These are phyloP conservation scores for Crenuchus spilurus DNA, from an alignment of 2,797 vertebrate genomes.

Conservation along the genomic window DNA sequence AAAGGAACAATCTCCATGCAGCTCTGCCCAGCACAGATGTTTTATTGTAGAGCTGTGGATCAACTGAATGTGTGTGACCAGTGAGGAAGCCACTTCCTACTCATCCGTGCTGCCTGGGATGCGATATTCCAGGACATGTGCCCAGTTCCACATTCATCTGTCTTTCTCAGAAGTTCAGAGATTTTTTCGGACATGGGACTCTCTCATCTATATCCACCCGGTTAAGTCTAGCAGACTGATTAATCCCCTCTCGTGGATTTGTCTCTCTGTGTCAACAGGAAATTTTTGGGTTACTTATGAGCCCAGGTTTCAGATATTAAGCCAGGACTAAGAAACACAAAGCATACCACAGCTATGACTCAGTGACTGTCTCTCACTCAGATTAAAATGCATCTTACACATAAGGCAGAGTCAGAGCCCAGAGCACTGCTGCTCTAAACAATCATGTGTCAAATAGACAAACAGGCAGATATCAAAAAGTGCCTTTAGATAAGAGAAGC, in stretches of 20 bases:
- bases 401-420: too few relatives aligned
- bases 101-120: not conserved
- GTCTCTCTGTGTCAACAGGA: constrained; percentile 16
- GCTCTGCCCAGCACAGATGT: not conserved
- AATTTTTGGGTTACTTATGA: constrained; percentile 12
- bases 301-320: constrained; percentile 39
- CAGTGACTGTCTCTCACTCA: constrained; percentile 23
- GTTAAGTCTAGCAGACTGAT: not conserved
- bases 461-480: too few relatives aligned
- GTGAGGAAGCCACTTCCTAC: not conserved
- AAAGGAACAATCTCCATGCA: not conserved
- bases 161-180: constrained; percentile 5
- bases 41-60: not conserved
- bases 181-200: not conserved
- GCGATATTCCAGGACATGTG: constrained; percentile 11
- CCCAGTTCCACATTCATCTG: not conserved
- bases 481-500: too few relatives aligned
- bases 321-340: constrained; percentile 6
- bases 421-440: too few relatives aligned
- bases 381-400: too few relatives aligned
- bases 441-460: too few relatives aligned
- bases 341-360: constrained; percentile 47
- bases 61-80: not conserved
- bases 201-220: not conserved
- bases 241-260: constrained; percentile 13